Base-by-base conservation (phyloP, 2,888 invertebrate species). In the Eulithis testata region DNA sequence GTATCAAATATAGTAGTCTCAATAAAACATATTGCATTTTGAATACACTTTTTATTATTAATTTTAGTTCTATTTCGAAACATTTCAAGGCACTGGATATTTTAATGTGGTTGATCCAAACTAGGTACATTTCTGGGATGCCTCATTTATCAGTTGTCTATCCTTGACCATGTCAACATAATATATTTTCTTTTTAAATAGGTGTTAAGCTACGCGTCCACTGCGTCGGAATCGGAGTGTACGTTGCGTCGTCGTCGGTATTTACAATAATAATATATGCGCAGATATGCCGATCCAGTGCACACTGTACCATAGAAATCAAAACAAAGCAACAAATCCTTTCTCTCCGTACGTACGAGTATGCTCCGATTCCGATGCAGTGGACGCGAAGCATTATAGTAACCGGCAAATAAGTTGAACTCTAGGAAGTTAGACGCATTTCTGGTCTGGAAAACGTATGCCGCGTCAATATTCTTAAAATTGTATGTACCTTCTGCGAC, bases 1-100 rank as follows among this genome's bases (percentile, higher is more conserved):
- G 78, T 87, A 85, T 85, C 82, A 85, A 85, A 86, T 85, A 86
- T 85, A 85, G 73, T 69, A 66, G 64, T 80, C 70, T 79, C 75
- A 76, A 70, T 82, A 80, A 83, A 83, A 82, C 72, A 66, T 72
- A 69, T 69, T 73, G 70, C 69, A 70, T 74, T 71, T 63, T 69
- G 64, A 71, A 72, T 74, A 70, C 65, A 72, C 60, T 69, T 65
- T 64, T 60, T 53, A 50, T 69, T 61, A 80, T 75, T 88, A 69
- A 83, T 65, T 68, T 69, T 54, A 53, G 57, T 86, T 80, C 83
- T 87, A 44, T 75, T 80, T 56, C 66, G 60, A 65, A 65, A 65
- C 60, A 69, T 66, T 66, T 68, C 66, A 74, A 74, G 73, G 74
- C 74, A 74, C 74, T 72, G 73, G 61, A 64, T 70, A 70, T 69